Evolutionary conservation across 2,888 invertebrate species (phyloP), one percentile per base, ranked within the genome.

Genomic region (Campoletis raptor): DNA sequence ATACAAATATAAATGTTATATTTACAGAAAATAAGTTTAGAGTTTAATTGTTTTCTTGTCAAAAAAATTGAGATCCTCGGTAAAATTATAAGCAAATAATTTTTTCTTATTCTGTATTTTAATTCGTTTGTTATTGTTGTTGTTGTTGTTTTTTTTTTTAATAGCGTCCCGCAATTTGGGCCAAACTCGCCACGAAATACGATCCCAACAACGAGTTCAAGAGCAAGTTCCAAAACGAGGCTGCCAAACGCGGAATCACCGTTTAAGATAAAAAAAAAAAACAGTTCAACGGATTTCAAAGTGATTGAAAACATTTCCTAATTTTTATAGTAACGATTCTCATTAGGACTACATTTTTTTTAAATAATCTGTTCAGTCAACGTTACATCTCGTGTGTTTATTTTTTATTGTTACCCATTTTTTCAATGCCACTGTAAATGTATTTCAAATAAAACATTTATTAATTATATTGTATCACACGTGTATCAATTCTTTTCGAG

Each of bases 191-290:
- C 87, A 95, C 92, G 61, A 97, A 97, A 94, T 98, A 95, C 93
- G 97, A 98, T 93, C 96, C 97, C 12, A 95, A 95, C 0, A 96
- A 96, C 45, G 92, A 94, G 76, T 97, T 96, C 95, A 95, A 95
- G 91, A 95, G 95, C 92, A 96, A 95, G 92, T 97, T 97, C 94
- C 95, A 96, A 89, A 95, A 95, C 0, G 95, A 96, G 69, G 96
- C 94, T 30, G 86, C 90, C 57, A 89, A 89, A 67, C 90, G 86
- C n/a, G 94, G 94, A 79, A 90, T 94, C 84, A 80, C 90, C 5
- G 77, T 92, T 81, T 93, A 90, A 90, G 85, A 70, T n/a, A 64
- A 52, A 30, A 15, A 36, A 64, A 64, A 66, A 37, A 3, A 36
- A 40, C 15, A 30, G 9, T 6, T 7, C 2, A 76, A 37, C 24